Evolutionary conservation across 2,888 invertebrate species (phyloP).

Genomic region (Eristalinus sepulchralis): DNA sequence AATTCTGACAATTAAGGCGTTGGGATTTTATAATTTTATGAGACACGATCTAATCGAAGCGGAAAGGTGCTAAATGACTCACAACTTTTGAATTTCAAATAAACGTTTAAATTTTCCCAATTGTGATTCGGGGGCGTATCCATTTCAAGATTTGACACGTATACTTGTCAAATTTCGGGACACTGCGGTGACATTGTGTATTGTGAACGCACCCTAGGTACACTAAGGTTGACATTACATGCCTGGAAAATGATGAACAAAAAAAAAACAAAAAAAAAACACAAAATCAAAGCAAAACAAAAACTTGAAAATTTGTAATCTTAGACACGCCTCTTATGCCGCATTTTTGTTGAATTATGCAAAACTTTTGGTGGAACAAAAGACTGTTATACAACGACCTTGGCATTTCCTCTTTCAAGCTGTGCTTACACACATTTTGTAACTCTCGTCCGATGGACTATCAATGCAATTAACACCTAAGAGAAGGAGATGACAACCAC

Average conservation of each 20-base stretch:
- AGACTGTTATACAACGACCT: conserved; percentile 38
- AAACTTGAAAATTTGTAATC: conserved; percentile 2
- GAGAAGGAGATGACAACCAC: background rate
- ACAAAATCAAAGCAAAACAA: background rate
- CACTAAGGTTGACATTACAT: background rate
- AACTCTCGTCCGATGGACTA: conserved; percentile 30
- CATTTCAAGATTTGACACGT: background rate
- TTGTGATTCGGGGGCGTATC: background rate
- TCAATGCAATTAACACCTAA: conserved; percentile 53
- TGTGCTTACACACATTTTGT: conserved; percentile 11
- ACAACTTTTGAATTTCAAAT: background rate
- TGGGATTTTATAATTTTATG: background rate
- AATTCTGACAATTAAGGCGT: background rate
- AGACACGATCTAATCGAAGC: background rate
- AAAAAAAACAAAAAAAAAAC: background rate
- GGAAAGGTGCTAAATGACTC: background rate
- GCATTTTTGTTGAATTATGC: conserved; percentile 11
- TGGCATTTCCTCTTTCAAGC: conserved; percentile 51
- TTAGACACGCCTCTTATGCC: background rate
- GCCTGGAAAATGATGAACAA: background rate
- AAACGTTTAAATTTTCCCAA: background rate
- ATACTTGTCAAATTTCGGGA: background rate
- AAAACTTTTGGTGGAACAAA: conserved; percentile 13
- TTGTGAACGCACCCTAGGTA: background rate
- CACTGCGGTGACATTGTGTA: background rate